Percentiles rank a stretch among this genome's conserved stretches.
These are phyloP conservation scores for Dryas iulia DNA, from an alignment of 1,140 invertebrate species.

Conservation along the genomic window DNA sequence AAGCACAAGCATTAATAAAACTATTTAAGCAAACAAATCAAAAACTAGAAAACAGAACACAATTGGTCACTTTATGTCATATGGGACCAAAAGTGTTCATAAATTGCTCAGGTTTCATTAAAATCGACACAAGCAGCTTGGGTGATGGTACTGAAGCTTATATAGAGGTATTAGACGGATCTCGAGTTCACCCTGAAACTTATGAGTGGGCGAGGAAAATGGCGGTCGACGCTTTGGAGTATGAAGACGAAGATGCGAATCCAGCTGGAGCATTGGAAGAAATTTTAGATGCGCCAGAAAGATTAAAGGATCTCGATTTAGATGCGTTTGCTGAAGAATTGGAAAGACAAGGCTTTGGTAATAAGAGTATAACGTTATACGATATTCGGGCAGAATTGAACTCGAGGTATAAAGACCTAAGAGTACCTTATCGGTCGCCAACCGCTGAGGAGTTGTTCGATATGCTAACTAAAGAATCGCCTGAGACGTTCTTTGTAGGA, in stretches of 20 bases:
- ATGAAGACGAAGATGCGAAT: slow-evolving; percentile 97
- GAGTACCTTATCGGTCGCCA: slow-evolving; percentile 89
- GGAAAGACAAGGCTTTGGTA: slow-evolving; percentile 96
- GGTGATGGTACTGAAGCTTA: slow-evolving; percentile 97
- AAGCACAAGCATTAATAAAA: slow-evolving; percentile 94
- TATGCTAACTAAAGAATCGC: slow-evolving; percentile 97
- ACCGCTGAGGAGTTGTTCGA: slow-evolving; percentile 95
- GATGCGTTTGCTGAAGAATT: slow-evolving; percentile 99
- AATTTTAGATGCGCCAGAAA: slow-evolving; percentile 96
- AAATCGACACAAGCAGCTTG: slow-evolving; percentile 97
- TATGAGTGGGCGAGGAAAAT: slow-evolving; percentile 99
- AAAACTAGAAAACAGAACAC: slow-evolving; percentile 95
- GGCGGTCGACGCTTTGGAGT: slow-evolving; percentile 99
- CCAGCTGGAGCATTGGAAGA: slow-evolving; percentile 98
- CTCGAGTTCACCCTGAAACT: slow-evolving; percentile 98
- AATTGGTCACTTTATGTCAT: slow-evolving; percentile 96
- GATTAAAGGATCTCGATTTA: slow-evolving; percentile 97
- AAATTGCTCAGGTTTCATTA: slow-evolving; percentile 99
- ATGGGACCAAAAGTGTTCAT: slow-evolving; percentile 99
- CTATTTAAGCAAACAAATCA: slow-evolving; percentile 96
- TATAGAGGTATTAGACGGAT: slow-evolving; percentile 98
- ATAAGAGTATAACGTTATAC: slow-evolving; percentile 98
- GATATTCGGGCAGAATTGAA: slow-evolving; percentile 98
- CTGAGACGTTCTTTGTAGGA: slow-evolving; percentile 96
- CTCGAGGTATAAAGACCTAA: slow-evolving; percentile 96